These are phyloP conservation scores for Portunus trituberculatus DNA, from an alignment of 1,140 invertebrate genomes.

Conservation along the genomic window DNA sequence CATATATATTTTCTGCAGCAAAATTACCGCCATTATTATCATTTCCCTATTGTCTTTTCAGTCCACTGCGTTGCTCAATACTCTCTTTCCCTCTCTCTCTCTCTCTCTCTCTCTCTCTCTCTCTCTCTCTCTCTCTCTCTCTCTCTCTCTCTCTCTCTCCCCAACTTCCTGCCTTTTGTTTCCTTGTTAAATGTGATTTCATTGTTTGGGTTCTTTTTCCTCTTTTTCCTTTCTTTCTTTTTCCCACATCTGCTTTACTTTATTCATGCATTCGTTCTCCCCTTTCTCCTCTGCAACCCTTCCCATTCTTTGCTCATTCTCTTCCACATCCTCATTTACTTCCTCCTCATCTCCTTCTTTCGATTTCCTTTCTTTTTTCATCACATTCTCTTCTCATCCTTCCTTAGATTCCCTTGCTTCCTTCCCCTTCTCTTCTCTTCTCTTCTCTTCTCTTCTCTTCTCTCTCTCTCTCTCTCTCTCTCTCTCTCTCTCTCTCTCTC, in stretches of 20 bases:
- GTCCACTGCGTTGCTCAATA: neutral
- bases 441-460: neutral
- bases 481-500: neutral
- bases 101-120: neutral
- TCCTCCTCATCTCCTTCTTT: neutral
- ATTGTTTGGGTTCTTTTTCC: neutral
- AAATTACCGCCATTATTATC: too few relatives aligned
- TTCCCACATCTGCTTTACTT: neutral
- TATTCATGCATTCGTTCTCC: neutral
- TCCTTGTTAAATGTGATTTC: neutral
- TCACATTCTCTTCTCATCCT: too few relatives aligned
- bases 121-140: neutral
- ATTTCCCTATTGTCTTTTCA: too few relatives aligned
- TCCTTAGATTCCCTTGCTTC: neutral
- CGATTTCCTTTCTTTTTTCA: too few relatives aligned
- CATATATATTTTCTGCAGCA: neutral
- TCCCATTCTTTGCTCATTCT: neutral
- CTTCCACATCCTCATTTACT: neutral
- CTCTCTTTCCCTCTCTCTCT: neutral
- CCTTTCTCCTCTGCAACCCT: neutral
- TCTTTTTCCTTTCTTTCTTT: neutral
- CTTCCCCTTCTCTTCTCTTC: neutral
- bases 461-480: too few relatives aligned
- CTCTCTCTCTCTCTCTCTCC: neutral
- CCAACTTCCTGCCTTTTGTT: neutral